Percentiles rank a stretch among this genome's conserved stretches.
phyloP scores from a whole-genome alignment of 2,113 vertebrate genomes.

The Sterrhoptilus dennistouni region DNA sequence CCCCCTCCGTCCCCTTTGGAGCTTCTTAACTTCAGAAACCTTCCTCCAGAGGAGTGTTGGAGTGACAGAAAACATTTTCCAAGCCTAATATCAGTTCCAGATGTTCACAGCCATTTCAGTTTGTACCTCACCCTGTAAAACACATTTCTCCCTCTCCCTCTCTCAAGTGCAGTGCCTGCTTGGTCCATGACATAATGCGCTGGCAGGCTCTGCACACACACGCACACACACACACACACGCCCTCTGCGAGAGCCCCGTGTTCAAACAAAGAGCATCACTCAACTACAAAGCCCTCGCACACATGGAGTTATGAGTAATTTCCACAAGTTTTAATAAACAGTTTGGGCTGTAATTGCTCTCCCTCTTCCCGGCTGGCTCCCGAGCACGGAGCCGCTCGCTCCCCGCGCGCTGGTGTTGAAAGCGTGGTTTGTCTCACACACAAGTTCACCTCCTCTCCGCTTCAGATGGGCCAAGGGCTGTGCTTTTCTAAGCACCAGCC shows the following conservation, averaged over 20 bases:
- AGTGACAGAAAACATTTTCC: constrained; percentile 76
- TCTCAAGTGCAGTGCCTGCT: constrained; percentile 56
- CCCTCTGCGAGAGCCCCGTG: constrained; percentile 1
- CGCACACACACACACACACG: background rate
- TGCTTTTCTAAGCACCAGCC: constrained; percentile 12
- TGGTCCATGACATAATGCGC: constrained; percentile 61
- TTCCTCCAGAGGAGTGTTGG: constrained; percentile 62
- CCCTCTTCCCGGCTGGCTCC: background rate
- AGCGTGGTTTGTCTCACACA: constrained; percentile 12
- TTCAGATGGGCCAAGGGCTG: background rate
- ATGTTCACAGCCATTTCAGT: constrained; percentile 74
- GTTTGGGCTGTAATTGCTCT: constrained; percentile 18
- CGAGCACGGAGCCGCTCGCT: background rate
- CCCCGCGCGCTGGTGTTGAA: constrained; percentile 20
- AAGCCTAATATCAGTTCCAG: constrained; percentile 78
- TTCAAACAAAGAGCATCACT: constrained; percentile 57
- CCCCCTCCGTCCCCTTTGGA: constrained; percentile 39
- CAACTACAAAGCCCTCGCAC: constrained; percentile 20
- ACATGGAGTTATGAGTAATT: constrained; percentile 46
- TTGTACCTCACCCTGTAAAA: constrained; percentile 78
- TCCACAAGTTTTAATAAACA: constrained; percentile 63
- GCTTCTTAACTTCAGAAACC: constrained; percentile 64
- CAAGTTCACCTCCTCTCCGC: background rate
- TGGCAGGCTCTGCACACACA: background rate
- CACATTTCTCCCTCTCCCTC: constrained; percentile 57